Base-by-base conservation (phyloP, 2,113 vertebrate genomes). In the Corvus cornix region DNA sequence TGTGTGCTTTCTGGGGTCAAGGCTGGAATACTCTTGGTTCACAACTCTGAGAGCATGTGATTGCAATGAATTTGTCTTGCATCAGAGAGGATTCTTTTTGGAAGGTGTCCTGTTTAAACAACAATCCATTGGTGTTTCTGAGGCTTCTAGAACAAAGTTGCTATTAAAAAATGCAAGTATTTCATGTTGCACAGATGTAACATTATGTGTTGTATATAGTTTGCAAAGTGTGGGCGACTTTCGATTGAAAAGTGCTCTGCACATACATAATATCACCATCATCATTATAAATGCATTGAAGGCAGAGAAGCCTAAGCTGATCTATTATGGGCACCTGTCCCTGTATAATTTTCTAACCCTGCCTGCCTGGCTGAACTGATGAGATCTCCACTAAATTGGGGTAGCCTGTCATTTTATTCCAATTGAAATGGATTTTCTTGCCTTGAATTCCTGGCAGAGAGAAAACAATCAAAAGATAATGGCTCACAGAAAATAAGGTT, bases 341-440 rank as follows among this genome's bases (percentile, higher is more conserved):
- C 76, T 70, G 16, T 69, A 22, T 70, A 76, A 96, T 92, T 96
- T 94, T 91, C 93, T 85, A 66, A 76, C 35, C 27, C 60, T 68
- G 51, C 30, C 56, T 13, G 43, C 66, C 84, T 93, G 74, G 55
- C 39, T 91, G 88, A 95, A 89, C 76, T 72, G 83, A 93, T 90
- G 82, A 92, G 78, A 44, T 62, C 66, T 58, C 43, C 46, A 48
- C 51, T 90, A 82, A 93, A 94, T 44, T 81, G 51, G 55, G 21
- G 80, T 28, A 84, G 62, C 31, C 63, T 93, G 84, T 81, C 46
- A 74, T 90, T 91, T 91, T 77, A 74, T 93, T 95, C 52, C 72
- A 66, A 89, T 67, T 94, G 64, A 95, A 90, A 96, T 76, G 39
- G 80, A 90, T 90, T 92, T 96, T 87, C 89, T 93, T 83, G 73